These are phyloP conservation scores for Lasioglossum marginatum DNA, from an alignment of 2,888 invertebrate genomes.

Conservation along the genomic window DNA sequence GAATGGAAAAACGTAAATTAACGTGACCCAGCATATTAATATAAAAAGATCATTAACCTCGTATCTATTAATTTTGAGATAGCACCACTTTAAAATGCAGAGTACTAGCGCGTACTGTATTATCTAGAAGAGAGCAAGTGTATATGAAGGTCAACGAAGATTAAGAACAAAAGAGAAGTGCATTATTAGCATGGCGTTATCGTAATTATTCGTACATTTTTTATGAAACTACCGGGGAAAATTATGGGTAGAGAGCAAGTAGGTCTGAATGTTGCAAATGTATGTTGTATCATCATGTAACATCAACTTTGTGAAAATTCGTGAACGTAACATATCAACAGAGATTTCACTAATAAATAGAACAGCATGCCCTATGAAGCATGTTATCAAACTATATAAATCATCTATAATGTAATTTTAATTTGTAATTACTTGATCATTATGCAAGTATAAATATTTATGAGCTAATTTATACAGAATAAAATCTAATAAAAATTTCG, in stretches of 20 bases:
- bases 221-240: not conserved
- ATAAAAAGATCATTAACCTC: not conserved
- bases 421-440: not conserved
- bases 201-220: slow-evolving; percentile 1
- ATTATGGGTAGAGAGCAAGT: not conserved
- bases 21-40: not conserved
- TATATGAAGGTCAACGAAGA: not conserved
- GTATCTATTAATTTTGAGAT: not conserved
- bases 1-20: too few species aligned
- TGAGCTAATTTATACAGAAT: not conserved
- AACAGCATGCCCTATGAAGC: too few species aligned
- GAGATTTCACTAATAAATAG: not conserved
- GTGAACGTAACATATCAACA: not conserved
- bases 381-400: not conserved
- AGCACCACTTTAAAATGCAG: not conserved
- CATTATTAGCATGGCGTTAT: slow-evolving; percentile 1
- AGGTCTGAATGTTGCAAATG: not conserved
- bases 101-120: not conserved
- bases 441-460: not conserved
- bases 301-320: not conserved
- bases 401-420: not conserved
- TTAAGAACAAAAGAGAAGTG: not conserved
- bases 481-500: not conserved
- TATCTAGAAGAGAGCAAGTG: not conserved
- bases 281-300: not conserved